Evolutionary conservation across 2,797 vertebrate genomes (phyloP).

Genomic region (Parauchenoglanis ngamensis): DNA sequence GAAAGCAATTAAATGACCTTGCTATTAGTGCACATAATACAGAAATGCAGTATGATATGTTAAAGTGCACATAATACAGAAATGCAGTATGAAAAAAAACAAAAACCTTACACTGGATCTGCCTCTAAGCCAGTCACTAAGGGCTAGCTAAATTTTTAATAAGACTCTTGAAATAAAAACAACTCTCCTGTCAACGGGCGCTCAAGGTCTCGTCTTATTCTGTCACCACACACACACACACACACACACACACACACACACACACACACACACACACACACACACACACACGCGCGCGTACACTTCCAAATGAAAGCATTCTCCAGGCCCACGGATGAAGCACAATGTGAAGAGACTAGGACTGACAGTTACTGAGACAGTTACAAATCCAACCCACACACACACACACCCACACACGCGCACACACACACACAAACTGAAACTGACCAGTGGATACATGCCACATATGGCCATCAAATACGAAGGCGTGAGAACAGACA

Average conservation of each 20-base stretch:
- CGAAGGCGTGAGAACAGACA: constrained; percentile 55
- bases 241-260: background rate
- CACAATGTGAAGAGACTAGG: constrained; percentile 17
- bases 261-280: constrained; percentile 36
- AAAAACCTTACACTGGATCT: background rate
- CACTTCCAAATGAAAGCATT: constrained; percentile 39
- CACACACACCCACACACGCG: background rate
- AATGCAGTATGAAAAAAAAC: background rate
- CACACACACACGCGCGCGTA: constrained; percentile 16
- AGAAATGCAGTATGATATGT: too few species aligned
- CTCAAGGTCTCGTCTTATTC: constrained; percentile 47
- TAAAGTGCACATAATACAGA: background rate
- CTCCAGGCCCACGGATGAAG: constrained; percentile 36
- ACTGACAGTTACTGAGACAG: constrained; percentile 43
- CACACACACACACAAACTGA: constrained; percentile 1
- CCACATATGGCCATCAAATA: constrained; percentile 48
- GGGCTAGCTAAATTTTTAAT: constrained; percentile 55
- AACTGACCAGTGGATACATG: constrained; percentile 36
- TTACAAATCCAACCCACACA: constrained; percentile 11
- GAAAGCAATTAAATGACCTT: background rate
- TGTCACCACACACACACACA: constrained; percentile 33
- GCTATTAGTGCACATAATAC: too few species aligned
- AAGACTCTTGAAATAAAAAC: constrained; percentile 58
- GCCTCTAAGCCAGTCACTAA: constrained; percentile 25
- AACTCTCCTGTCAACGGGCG: constrained; percentile 56